Conservation (phyloP, 2,797 vertebrate species). For the Brachyalestes nurse region DNA sequence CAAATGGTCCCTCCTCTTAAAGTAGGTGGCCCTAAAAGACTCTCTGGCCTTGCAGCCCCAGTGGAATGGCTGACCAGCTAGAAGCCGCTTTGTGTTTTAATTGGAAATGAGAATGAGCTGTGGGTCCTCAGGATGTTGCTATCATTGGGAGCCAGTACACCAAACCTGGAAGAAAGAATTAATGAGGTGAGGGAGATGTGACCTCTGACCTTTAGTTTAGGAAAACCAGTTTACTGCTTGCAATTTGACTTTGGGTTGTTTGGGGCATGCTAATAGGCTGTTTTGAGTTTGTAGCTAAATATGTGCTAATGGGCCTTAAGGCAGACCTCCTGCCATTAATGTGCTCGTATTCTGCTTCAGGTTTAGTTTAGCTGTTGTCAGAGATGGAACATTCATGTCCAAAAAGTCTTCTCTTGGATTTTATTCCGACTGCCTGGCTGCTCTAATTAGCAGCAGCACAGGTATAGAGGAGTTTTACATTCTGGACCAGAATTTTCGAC, state of each 20-base stretch:
- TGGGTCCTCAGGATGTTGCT: background rate
- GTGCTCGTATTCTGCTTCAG: background rate
- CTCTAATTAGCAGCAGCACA: no score
- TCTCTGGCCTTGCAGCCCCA: background rate
- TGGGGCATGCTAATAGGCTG: background rate
- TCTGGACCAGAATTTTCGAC: no score
- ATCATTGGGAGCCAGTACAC: background rate
- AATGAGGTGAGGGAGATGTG: background rate
- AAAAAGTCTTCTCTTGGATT: no score
- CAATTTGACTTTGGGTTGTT: background rate
- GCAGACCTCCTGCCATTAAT: background rate
- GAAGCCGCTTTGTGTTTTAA: background rate
- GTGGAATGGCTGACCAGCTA: background rate
- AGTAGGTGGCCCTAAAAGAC: background rate
- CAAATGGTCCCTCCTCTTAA: background rate
- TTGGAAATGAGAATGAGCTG: background rate
- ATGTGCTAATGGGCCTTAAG: slow-evolving; percentile 1
- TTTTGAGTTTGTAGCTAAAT: background rate
- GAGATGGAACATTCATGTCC: no score
- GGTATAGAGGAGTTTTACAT: no score
- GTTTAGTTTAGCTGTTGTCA: no score
- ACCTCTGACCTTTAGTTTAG: background rate
- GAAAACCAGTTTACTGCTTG: background rate
- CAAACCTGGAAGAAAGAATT: background rate
- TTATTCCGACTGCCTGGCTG: no score